Evolutionary conservation across 92 coral and sea anemone genomes (phyloP), one percentile per base, ranked within the genome.

Genomic region (Porites rus): DNA sequence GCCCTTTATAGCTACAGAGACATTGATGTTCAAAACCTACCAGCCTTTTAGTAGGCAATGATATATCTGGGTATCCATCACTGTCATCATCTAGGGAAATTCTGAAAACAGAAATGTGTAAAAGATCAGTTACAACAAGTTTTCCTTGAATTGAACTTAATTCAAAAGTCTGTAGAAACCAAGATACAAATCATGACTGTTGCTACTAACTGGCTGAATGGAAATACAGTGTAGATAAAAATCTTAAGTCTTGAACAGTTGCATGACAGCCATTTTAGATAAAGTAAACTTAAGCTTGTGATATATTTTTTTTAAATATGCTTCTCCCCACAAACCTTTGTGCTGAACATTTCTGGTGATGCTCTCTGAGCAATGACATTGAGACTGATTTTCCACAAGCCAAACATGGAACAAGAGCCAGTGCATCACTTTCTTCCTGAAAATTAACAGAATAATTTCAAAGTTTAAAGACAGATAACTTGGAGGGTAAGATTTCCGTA

Each of bases 341-440:
- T 28, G 28, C 72, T 78, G 82, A 62, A 78, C 72, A 78, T 78
- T 78, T 78, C 18, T 62, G 25, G 18, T 78, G 72, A 78, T 78
- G 72, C 25, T 78, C 82, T 78, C 82, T 63, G 43, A 78, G 82
- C 31, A 18, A 78, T 62, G 82, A 78, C 82, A 78, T 78, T 78
- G 72, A 59, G 82, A 78, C 72, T 62, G 72, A 78, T 62, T 78
- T 78, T 17, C 82, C 82, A 78, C 82, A 78, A 62, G 58, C 82
- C 82, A 78, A 78, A 78, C 82, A 78, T 10, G 82, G 18, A 62
- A 78, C 82, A 12, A 78, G 72, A 28, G 72, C 82, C 43, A 77
- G 82, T 62, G 82, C 18, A 28, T 78, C 46, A 46, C 82, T 78
- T 62, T 78, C 72, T 62, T 78, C 60, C 71, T 62, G 38, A 78